Conservation (phyloP, 2,888 invertebrate species). For the Ichneumoninae sp. region DNA sequence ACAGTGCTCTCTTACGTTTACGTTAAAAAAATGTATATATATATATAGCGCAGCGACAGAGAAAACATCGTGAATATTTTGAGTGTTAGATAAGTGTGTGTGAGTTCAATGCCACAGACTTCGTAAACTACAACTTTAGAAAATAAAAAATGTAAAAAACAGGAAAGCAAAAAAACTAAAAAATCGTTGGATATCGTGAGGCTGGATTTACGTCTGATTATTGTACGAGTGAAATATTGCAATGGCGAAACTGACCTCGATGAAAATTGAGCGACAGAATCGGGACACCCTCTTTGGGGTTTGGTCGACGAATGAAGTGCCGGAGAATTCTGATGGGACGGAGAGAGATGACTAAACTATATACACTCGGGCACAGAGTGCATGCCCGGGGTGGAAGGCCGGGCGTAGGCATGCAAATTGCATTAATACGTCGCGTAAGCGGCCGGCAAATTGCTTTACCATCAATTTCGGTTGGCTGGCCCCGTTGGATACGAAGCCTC, state of each 20-base stretch:
- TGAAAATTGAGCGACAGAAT: slow-evolving; percentile 16
- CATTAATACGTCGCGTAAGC: slow-evolving; percentile 80
- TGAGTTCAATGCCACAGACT: no score
- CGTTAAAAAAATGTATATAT: not conserved
- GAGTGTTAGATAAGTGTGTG: not conserved
- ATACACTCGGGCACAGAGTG: slow-evolving; percentile 39
- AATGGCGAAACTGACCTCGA: not conserved
- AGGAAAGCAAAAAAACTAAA: not conserved
- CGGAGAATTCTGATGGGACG: not conserved
- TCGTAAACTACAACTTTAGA: not conserved
- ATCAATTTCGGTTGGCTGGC: slow-evolving; percentile 74
- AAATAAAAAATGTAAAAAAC: not conserved
- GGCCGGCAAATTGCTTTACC: slow-evolving; percentile 79
- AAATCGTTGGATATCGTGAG: not conserved
- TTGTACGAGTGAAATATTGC: not conserved
- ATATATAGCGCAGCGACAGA: no score
- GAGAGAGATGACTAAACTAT: slow-evolving; percentile 25
- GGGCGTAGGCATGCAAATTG: slow-evolving; percentile 76
- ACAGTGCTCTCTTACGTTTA: slow-evolving; percentile 28
- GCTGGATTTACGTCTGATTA: not conserved
- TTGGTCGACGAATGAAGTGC: not conserved
- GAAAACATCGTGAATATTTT: no score
- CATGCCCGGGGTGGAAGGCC: slow-evolving; percentile 35
- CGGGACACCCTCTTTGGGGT: not conserved
- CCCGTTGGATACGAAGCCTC: slow-evolving; percentile 61